phyloP scores from a whole-genome alignment of 92 coral and sea anemone species.

The Phenganax subtilis region DNA sequence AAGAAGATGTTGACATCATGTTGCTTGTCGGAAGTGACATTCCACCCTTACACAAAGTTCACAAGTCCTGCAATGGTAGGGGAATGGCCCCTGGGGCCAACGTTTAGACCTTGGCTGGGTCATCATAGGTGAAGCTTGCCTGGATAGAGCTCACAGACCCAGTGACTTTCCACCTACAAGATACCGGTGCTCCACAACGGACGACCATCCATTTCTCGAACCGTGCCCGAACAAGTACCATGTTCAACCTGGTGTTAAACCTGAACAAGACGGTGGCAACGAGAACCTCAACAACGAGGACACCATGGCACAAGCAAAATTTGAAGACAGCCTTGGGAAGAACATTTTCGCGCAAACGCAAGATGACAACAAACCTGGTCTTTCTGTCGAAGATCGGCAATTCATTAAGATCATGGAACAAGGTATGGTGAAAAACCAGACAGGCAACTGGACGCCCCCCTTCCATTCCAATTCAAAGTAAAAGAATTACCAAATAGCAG shows the following conservation, averaged over 20 bases:
- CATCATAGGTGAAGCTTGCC: slow-evolving; percentile 48
- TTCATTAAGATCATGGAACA: slow-evolving; percentile 40
- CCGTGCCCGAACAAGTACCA: slow-evolving; percentile 34
- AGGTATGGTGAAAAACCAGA: slow-evolving; percentile 36
- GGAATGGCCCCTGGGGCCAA: slow-evolving; percentile 55
- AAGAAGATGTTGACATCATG: no score
- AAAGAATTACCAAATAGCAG: slow-evolving; percentile 35
- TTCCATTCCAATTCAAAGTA: slow-evolving; percentile 35
- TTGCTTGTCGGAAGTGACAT: slow-evolving; percentile 40
- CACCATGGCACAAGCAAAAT: neutral
- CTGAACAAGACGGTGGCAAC: neutral
- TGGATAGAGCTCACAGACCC: slow-evolving; percentile 47
- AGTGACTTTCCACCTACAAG: neutral
- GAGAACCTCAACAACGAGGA: neutral
- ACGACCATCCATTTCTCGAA: neutral
- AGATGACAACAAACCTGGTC: slow-evolving; percentile 24
- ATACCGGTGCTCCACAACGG: neutral
- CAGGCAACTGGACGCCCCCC: slow-evolving; percentile 51
- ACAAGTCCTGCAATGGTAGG: slow-evolving; percentile 48
- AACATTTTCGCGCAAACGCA: slow-evolving; percentile 18
- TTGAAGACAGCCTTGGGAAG: slow-evolving; percentile 22
- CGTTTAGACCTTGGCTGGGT: slow-evolving; percentile 58
- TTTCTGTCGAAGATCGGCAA: slow-evolving; percentile 34
- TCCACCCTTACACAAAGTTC: slow-evolving; percentile 57
- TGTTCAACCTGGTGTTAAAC: neutral